Evolutionary conservation across 2,797 vertebrate species (phyloP).

Genomic region (Sebastes steindachneri): DNA sequence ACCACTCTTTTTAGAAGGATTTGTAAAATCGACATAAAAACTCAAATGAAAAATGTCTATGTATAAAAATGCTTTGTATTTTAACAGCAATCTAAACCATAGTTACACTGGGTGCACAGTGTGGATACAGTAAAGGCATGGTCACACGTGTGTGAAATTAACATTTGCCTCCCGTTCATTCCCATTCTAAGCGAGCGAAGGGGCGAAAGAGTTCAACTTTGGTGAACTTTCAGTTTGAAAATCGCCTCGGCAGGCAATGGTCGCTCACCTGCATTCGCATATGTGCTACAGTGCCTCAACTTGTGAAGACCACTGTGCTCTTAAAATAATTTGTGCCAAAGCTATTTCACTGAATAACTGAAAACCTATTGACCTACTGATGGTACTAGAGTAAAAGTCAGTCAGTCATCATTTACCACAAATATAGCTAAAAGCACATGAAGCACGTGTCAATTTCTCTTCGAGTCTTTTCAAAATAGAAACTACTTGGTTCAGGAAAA

Average conservation of each 20-base stretch:
- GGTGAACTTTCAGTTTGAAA: too few relatives aligned
- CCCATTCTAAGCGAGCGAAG: too few relatives aligned
- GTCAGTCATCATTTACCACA: neutral
- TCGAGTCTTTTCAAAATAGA: too few relatives aligned
- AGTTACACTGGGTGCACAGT: neutral
- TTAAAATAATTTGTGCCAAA: neutral
- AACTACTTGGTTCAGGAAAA: too few relatives aligned
- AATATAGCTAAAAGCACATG: neutral
- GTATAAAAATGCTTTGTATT: neutral
- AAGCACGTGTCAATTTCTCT: too few relatives aligned
- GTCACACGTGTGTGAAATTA: too few relatives aligned
- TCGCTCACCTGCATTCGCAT: too few relatives aligned
- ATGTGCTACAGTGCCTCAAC: rapidly evolving
- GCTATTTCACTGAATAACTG: neutral
- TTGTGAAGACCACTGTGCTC: neutral
- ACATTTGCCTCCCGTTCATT: too few relatives aligned
- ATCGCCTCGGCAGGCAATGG: too few relatives aligned
- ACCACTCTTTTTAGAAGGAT: neutral
- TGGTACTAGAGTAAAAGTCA: neutral
- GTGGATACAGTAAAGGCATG: neutral
- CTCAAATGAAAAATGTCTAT: neutral
- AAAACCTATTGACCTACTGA: neutral
- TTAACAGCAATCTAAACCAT: neutral
- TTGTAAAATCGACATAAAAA: neutral
- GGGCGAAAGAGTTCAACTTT: too few relatives aligned